Base-by-base conservation (phyloP, 2,797 vertebrate species). In the Chloroceryle inda region DNA sequence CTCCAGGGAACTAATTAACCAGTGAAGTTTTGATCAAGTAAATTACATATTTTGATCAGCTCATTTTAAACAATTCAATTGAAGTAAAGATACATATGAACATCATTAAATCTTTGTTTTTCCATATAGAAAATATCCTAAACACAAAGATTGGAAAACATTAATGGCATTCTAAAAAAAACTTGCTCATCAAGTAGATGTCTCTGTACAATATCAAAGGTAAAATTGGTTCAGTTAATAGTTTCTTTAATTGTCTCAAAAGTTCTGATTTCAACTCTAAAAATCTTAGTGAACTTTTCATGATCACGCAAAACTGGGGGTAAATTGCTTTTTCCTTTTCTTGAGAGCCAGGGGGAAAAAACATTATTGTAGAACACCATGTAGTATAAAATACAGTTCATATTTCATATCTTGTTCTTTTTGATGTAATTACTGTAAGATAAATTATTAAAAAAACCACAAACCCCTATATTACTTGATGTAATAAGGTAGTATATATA, bases 1-100 rank as follows among this genome's bases (percentile, higher is more conserved):
- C 92, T 97, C 76, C 85, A 85, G 91, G 89, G 92, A 96, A 87
- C 85, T 97, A 96, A 97, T 97, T 97, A 96, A 89, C 86, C 88
- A 84, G 74, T 79, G 92, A 97, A 89, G 76, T 89, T 86, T 63
- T 71, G 82, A 45, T 95, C 72, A 92, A 88, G 91, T 92, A 89
- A 95, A 96, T 94, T 95, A 38, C 85, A 42, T 96, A 92, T 95
- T 97, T 92, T 94, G 91, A 91, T 96, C 91, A 64, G 67, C 53
- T 93, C 55, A 77, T 93, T 92, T 82, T 76, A 49, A 89, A 76
- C 73, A 52, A 52, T 73, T 88, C 73, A 76, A 1, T 9, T 86
- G 58, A 72, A 90, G 61, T 72, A 77, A 96, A 96, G 85, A 78
- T 92, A 59, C 83, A 88, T 92, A 84, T 91, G 85, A 95, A 92